These are phyloP conservation scores for Epinephelus fuscoguttatus DNA, from an alignment of 2,113 vertebrate genomes.

Conservation along the genomic window DNA sequence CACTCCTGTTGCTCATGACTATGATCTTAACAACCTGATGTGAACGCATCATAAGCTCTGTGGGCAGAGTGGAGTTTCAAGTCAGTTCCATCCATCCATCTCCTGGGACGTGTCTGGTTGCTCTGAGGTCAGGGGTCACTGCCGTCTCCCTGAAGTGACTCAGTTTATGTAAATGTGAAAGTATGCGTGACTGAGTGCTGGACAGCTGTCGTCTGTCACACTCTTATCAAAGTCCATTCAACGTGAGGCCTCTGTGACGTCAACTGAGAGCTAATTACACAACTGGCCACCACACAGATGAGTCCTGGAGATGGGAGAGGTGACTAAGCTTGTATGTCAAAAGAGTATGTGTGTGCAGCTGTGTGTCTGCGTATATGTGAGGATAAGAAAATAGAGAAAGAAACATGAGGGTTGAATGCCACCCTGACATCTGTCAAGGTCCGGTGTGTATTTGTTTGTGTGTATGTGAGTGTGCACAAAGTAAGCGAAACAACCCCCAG, in stretches of 20 bases:
- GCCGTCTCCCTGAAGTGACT: conserved; percentile 24
- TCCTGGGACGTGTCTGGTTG: conserved; percentile 18
- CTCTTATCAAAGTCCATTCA: conserved; percentile 31
- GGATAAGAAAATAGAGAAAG: not conserved
- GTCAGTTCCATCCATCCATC: conserved; percentile 36
- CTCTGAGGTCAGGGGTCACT: conserved; percentile 45
- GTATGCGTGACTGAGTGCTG: conserved; percentile 12
- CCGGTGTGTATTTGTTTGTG: conserved; percentile 51
- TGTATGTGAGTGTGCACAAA: conserved; percentile 32
- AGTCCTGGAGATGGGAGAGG: conserved; percentile 37
- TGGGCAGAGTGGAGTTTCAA: conserved; percentile 25
- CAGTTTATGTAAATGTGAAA: not conserved
- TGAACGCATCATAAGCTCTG: conserved; percentile 13
- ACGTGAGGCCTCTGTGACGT: conserved; percentile 50
- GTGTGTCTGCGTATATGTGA: conserved; percentile 22
- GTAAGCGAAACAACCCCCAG: conserved; percentile 48
- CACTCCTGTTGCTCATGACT: not conserved
- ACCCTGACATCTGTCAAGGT: conserved; percentile 70
- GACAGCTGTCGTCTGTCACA: conserved; percentile 40
- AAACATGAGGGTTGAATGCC: conserved; percentile 39
- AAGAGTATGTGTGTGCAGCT: conserved; percentile 6
- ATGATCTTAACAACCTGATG: not conserved
- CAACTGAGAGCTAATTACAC: conserved; percentile 57
- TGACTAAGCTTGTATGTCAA: conserved; percentile 48
- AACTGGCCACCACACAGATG: conserved; percentile 51